These are phyloP conservation scores for Archivesica marissinica DNA, from an alignment of 1,140 invertebrate species.

Conservation along the genomic window DNA sequence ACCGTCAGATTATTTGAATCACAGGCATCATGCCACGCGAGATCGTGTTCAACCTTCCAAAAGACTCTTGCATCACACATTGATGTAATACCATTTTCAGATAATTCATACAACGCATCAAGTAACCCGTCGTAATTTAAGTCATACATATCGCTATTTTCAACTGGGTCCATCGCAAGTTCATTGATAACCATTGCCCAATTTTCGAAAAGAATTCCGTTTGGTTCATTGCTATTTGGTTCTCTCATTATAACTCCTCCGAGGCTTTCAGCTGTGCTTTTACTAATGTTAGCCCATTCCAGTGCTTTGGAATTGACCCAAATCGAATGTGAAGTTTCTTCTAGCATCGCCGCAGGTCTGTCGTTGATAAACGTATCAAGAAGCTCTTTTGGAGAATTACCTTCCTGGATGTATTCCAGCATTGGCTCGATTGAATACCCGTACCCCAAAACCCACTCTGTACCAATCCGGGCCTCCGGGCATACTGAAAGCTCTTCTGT, in stretches of 20 bases:
- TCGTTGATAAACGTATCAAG: constrained; percentile 45
- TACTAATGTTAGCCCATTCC: constrained; percentile 30
- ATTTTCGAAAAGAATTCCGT: constrained; percentile 66
- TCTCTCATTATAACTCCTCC: constrained; percentile 66
- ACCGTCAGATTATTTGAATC: constrained; percentile 28
- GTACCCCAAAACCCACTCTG: constrained; percentile 58
- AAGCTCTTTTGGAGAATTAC: constrained; percentile 46
- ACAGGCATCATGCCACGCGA: constrained; percentile 42
- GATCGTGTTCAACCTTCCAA: constrained; percentile 52
- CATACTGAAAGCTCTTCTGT: neutral
- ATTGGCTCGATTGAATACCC: constrained; percentile 56
- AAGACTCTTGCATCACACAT: constrained; percentile 61
- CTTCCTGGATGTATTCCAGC: constrained; percentile 45
- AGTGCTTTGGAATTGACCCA: constrained; percentile 65
- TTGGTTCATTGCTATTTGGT: constrained; percentile 29
- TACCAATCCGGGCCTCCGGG: constrained; percentile 49
- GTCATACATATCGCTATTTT: constrained; percentile 15
- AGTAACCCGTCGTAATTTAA: constrained; percentile 51
- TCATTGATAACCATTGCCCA: constrained; percentile 53
- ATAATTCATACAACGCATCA: constrained; percentile 28
- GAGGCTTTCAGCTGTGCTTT: neutral
- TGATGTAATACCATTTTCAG: constrained; percentile 61
- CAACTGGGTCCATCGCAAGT: constrained; percentile 43
- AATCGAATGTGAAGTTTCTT: constrained; percentile 64
- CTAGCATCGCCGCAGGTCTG: constrained; percentile 58